Evolutionary conservation across 2,113 vertebrate genomes (phyloP).

Genomic region (Megaceryle maxima): DNA sequence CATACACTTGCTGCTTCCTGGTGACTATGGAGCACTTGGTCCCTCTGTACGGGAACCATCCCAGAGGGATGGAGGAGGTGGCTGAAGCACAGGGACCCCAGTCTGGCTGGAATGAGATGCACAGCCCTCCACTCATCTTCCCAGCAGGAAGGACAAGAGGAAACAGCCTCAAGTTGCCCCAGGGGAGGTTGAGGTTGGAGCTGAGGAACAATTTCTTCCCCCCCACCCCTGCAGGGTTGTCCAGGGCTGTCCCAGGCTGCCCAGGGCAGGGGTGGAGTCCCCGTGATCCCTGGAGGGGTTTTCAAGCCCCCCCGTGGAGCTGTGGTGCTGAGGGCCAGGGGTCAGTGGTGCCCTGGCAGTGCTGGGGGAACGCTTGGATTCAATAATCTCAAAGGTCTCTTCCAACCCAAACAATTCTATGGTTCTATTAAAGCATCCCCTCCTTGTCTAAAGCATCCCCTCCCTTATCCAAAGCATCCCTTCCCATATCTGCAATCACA

Average conservation of each 20-base stretch:
- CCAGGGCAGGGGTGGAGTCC: not conserved
- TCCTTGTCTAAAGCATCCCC: not conserved
- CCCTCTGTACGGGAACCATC: too few relatives aligned
- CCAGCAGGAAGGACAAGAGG: too few relatives aligned
- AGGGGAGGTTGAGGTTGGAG: not conserved
- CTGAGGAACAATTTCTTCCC: not conserved
- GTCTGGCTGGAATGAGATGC: too few relatives aligned
- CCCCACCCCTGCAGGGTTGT: too few relatives aligned
- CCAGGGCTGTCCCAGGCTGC: not conserved
- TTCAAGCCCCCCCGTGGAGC: not conserved
- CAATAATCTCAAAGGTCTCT: not conserved
- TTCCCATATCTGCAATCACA: accelerated
- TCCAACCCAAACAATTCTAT: not conserved
- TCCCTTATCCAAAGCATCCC: not conserved
- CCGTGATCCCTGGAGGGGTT: not conserved
- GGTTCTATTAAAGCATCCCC: not conserved
- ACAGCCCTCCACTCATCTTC: too few relatives aligned
- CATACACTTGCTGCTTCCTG: accelerated
- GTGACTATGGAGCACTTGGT: accelerated
- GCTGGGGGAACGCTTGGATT: not conserved
- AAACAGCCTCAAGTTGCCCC: not conserved
- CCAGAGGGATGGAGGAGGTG: too few relatives aligned
- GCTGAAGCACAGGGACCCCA: too few relatives aligned
- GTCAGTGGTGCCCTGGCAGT: not conserved
- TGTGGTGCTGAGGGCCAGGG: not conserved